Evolutionary conservation across 1,140 invertebrate genomes (phyloP).

Genomic region (Drosophila orosa): DNA sequence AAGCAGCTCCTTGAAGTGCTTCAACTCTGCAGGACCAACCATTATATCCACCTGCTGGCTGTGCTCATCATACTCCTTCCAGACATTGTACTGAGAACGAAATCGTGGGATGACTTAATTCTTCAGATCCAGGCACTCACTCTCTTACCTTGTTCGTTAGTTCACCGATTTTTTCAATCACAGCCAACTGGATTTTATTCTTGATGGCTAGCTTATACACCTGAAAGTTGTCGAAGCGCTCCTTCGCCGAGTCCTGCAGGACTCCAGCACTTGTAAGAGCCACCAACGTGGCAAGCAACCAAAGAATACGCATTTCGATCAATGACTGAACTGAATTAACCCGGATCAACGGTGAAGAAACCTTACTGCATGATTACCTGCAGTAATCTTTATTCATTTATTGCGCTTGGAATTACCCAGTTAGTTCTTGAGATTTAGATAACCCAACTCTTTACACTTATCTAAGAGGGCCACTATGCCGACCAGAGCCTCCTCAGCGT

Average conservation of each 20-base stretch:
- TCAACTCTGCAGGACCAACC: slow-evolving; percentile 56
- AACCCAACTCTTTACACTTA: slow-evolving; percentile 66
- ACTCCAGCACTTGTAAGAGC: slow-evolving; percentile 46
- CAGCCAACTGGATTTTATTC: slow-evolving; percentile 54
- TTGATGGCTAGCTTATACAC: slow-evolving; percentile 56
- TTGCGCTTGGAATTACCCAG: slow-evolving; percentile 31
- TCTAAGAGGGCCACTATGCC: slow-evolving; percentile 90
- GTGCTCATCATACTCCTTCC: slow-evolving; percentile 70
- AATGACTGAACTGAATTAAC: slow-evolving; percentile 21
- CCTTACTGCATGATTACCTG: slow-evolving; percentile 10
- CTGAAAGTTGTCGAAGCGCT: slow-evolving; percentile 63
- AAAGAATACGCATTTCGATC: slow-evolving; percentile 54
- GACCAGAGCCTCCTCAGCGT: slow-evolving; percentile 92
- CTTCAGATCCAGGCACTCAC: not conserved
- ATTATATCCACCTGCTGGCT: slow-evolving; percentile 63
- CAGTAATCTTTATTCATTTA: slow-evolving; percentile 63
- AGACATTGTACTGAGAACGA: slow-evolving; percentile 60
- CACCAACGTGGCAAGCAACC: slow-evolving; percentile 50
- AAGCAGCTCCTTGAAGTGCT: slow-evolving; percentile 46
- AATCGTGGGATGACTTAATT: not conserved
- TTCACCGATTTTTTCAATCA: slow-evolving; percentile 46
- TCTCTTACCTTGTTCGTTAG: slow-evolving; percentile 49
- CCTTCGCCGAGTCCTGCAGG: slow-evolving; percentile 28
- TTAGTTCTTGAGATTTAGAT: slow-evolving; percentile 47
- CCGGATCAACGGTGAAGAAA: slow-evolving; percentile 11